Evolutionary conservation across 2,888 invertebrate genomes (phyloP), one percentile per base, ranked within the genome.

Genomic region (Melanchra persicariae): DNA sequence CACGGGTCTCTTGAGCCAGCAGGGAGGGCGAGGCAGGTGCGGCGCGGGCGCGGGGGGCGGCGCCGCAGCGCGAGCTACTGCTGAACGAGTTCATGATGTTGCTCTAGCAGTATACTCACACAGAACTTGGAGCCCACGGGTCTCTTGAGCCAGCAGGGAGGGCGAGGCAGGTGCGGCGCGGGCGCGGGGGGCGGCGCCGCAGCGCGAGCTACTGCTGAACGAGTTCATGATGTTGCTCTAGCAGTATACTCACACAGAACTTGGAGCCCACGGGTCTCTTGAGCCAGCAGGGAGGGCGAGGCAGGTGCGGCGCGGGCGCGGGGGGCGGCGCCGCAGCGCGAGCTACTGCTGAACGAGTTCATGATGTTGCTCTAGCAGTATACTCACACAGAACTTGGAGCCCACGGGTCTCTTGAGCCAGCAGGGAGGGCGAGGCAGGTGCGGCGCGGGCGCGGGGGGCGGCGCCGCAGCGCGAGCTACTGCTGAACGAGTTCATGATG

Each of bases 231-330:
- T n/a, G n/a, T n/a, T n/a, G n/a, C n/a, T n/a, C n/a, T n/a, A n/a
- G n/a, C n/a, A n/a, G n/a, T n/a, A n/a, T 45, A 94, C 97, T 96
- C 90, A 99, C 99, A 22, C 97, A 98, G 96, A 99, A 99, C 40
- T 97, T 97, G 30, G 98, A 98, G 10, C 98, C 98, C 12, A 40
- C 40, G 40, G 40, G 40, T 2, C 40, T 96, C 1, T 97, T 97
- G 81, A 99, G 96, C 99, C 99, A 99, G 91, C 97, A 97, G 2
- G 98, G 98, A 37, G 98, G 98, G n/a, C 65, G 54, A 34, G 98
- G 98, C 51, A 98, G 98, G 1, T 0, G 78, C 10, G 97, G 96
- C 84, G 97, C 97, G 15, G 97, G 96, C 71, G 79, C 54, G 5
- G 97, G 96, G 2, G 96, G 83, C 47, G 85, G 80, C n/a, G 95